These are phyloP conservation scores for Machimus atricapillus DNA, from an alignment of 2,888 invertebrate species.

Conservation along the genomic window DNA sequence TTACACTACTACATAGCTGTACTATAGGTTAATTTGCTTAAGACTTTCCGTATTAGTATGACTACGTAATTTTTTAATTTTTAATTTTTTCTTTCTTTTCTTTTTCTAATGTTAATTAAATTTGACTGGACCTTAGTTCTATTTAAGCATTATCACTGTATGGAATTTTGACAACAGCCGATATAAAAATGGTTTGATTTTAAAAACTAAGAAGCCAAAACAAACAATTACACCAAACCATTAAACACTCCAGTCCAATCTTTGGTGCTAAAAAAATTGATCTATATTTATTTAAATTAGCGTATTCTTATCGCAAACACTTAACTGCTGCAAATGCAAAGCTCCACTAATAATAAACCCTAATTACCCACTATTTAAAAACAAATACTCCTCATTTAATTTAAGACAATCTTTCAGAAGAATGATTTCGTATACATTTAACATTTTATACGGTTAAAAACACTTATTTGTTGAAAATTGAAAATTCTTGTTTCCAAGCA, in stretches of 20 bases:
- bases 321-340: not conserved
- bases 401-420: not conserved
- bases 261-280: not conserved
- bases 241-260: not conserved
- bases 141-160: not conserved
- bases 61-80: not conserved
- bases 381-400: not conserved
- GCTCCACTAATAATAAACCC: not conserved
- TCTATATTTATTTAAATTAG: not conserved
- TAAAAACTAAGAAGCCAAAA: not conserved
- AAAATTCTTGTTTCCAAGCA: slow-evolving; percentile 37
- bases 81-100: not conserved
- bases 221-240: not conserved
- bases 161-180: not conserved
- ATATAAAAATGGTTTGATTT: not conserved
- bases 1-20: not conserved
- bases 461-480: not conserved
- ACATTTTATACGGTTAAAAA: not conserved
- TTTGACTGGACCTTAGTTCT: not conserved
- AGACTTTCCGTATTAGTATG: not conserved
- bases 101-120: not conserved
- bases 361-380: not conserved
- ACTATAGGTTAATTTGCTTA: not conserved
- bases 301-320: not conserved
- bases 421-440: not conserved